Evolutionary conservation across 2,888 invertebrate genomes (phyloP).

Genomic region (Aspidiotus rigidus): DNA sequence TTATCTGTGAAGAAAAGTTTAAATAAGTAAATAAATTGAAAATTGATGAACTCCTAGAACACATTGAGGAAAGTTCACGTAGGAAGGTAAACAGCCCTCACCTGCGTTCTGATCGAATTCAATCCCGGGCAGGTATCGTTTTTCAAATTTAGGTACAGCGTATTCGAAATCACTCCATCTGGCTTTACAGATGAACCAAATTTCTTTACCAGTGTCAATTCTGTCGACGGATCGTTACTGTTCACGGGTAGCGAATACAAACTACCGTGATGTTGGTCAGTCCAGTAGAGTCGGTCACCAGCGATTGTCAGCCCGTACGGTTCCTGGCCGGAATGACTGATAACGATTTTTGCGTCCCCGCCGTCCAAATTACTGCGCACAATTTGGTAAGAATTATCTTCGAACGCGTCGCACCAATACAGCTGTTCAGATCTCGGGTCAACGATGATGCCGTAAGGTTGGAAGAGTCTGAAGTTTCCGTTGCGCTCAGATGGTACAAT

Average conservation of each 20-base stretch:
- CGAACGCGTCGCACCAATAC: slow-evolving; percentile 66
- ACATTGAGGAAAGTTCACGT: too few relatives aligned
- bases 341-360: slow-evolving; percentile 48
- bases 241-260: slow-evolving; percentile 50
- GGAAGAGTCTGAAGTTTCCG: slow-evolving; percentile 49
- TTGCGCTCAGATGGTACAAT: slow-evolving; percentile 45
- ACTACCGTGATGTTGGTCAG: slow-evolving; percentile 59
- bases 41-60: too few relatives aligned
- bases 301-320: slow-evolving; percentile 67
- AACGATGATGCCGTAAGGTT: slow-evolving; percentile 62
- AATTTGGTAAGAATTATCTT: slow-evolving; percentile 60
- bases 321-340: slow-evolving; percentile 51
- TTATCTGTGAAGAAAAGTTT: background rate
- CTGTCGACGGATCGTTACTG: background rate
- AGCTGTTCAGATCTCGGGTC: slow-evolving; percentile 60
- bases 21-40: too few relatives aligned
- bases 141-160: slow-evolving; percentile 31
- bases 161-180: slow-evolving; percentile 30
- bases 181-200: slow-evolving; percentile 26
- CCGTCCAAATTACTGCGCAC: slow-evolving; percentile 68
- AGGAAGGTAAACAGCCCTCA: background rate
- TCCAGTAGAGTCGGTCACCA: slow-evolving; percentile 69
- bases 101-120: slow-evolving; percentile 1
- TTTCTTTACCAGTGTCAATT: slow-evolving; percentile 21
- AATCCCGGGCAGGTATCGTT: background rate